A percentile compares a stretch with the other conserved stretches of the same genome.
These are phyloP conservation scores for Epistrophe grossulariae DNA, from an alignment of 2,888 invertebrate genomes.

Conservation along the genomic window DNA sequence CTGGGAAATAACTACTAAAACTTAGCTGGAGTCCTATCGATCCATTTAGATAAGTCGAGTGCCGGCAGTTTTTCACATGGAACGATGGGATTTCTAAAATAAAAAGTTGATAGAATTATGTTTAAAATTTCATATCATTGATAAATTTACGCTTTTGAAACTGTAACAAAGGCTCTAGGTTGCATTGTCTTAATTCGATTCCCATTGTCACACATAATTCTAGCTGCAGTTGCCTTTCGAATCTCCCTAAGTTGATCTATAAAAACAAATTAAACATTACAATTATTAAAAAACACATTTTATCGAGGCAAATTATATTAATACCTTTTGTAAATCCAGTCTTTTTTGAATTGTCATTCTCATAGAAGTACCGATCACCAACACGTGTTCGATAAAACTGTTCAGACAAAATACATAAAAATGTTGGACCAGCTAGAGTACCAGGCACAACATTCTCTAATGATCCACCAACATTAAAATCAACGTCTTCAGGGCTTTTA, in stretches of 20 bases:
- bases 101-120: not conserved
- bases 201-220: slow-evolving; percentile 92
- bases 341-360: slow-evolving; percentile 86
- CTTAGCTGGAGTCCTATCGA: slow-evolving; percentile 77
- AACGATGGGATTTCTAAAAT: slow-evolving; percentile 83
- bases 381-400: slow-evolving; percentile 94
- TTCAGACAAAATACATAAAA: slow-evolving; percentile 93
- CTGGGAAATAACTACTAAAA: too few species aligned
- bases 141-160: slow-evolving; percentile 85
- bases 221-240: slow-evolving; percentile 90
- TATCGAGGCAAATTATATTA: too few species aligned
- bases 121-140: too few species aligned
- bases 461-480: slow-evolving; percentile 93
- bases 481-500: slow-evolving; percentile 91
- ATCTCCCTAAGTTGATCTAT: slow-evolving; percentile 90
- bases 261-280: not conserved
- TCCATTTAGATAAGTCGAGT: slow-evolving; percentile 87
- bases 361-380: slow-evolving; percentile 95
- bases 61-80: slow-evolving; percentile 86
- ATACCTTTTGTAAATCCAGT: slow-evolving; percentile 86
- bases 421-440: slow-evolving; percentile 93
- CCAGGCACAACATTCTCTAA: slow-evolving; percentile 91
- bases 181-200: slow-evolving; percentile 88
- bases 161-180: slow-evolving; percentile 87
- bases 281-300: too few species aligned